A percentile compares a stretch with the other conserved stretches of the same genome.
phyloP scores from a whole-genome alignment of 1,140 invertebrate genomes.

The Drosophila lini region DNA sequence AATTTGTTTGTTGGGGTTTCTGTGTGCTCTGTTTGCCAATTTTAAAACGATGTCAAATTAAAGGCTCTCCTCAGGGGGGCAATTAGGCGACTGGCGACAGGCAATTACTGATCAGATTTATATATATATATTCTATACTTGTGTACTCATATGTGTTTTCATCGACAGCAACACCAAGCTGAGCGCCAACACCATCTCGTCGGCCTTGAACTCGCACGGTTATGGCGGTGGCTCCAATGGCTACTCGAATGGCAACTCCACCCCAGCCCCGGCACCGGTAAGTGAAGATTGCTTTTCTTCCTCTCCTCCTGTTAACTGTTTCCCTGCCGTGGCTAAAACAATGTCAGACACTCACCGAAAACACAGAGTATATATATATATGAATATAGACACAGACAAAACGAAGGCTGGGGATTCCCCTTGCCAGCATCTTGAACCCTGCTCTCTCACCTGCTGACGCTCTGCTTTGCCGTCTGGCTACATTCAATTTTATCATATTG shows the following conservation, averaged over 20 bases:
- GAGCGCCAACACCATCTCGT: slow-evolving; percentile 81
- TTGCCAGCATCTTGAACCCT: background rate
- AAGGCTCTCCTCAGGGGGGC: slow-evolving; percentile 48
- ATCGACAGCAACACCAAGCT: slow-evolving; percentile 78
- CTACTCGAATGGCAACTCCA: slow-evolving; percentile 73
- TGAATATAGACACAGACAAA: slow-evolving; percentile 31
- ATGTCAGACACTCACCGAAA: slow-evolving; percentile 48
- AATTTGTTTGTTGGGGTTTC: slow-evolving; percentile 63
- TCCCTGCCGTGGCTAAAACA: slow-evolving; percentile 62
- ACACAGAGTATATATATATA: slow-evolving; percentile 34
- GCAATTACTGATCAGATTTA: slow-evolving; percentile 53
- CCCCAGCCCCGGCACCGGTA: slow-evolving; percentile 75
- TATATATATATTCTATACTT: slow-evolving; percentile 11
- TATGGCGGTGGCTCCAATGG: slow-evolving; percentile 65
- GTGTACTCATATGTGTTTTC: background rate
- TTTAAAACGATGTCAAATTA: slow-evolving; percentile 69
- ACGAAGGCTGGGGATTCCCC: background rate
- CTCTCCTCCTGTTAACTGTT: slow-evolving; percentile 27
- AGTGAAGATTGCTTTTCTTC: slow-evolving; percentile 27
- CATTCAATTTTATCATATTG: slow-evolving; percentile 78
- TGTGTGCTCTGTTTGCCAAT: slow-evolving; percentile 47
- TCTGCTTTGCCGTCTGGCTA: slow-evolving; percentile 4
- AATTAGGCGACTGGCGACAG: slow-evolving; percentile 47
- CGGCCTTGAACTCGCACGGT: slow-evolving; percentile 78
- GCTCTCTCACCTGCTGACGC: slow-evolving; percentile 24